These are phyloP conservation scores for Acrossocheilus wenchowensis DNA, from an alignment of 2,797 vertebrate species.

Conservation along the genomic window DNA sequence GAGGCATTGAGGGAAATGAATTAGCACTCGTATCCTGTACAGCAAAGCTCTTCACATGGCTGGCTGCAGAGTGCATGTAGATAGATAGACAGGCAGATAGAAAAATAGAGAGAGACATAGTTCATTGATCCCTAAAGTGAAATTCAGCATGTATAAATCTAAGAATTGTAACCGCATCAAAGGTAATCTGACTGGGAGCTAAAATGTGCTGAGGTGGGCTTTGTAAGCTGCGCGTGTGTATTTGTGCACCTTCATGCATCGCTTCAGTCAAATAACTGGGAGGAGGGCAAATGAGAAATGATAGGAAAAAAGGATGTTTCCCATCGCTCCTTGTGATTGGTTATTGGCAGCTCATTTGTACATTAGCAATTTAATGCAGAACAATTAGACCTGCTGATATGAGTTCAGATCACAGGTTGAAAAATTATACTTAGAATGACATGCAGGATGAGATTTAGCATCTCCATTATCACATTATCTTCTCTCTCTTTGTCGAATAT, in stretches of 20 bases:
- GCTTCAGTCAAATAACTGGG: slow-evolving; percentile 12
- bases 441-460: background rate
- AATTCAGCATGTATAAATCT: slow-evolving; percentile 46
- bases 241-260: slow-evolving; percentile 13
- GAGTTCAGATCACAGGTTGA: slow-evolving; percentile 7
- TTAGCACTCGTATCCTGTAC: slow-evolving; percentile 26
- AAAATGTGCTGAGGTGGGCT: slow-evolving; percentile 44
- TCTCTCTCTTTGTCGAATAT: background rate
- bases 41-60: slow-evolving; percentile 30
- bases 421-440: background rate
- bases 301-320: background rate
- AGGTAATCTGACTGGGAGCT: slow-evolving; percentile 37
- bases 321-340: slow-evolving; percentile 6
- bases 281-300: slow-evolving; percentile 5
- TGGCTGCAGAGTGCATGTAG: background rate
- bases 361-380: background rate
- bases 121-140: slow-evolving; percentile 35
- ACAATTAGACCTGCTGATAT: background rate
- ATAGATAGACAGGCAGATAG: slow-evolving; percentile 32
- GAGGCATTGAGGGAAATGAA: slow-evolving; percentile 36
- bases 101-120: slow-evolving; percentile 33
- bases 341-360: slow-evolving; percentile 25
- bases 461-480: slow-evolving; percentile 7
- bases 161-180: slow-evolving; percentile 29
- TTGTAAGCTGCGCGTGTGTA: background rate